Base-by-base conservation (phyloP, 1,140 invertebrate species). In the Trichogramma pretiosum region DNA sequence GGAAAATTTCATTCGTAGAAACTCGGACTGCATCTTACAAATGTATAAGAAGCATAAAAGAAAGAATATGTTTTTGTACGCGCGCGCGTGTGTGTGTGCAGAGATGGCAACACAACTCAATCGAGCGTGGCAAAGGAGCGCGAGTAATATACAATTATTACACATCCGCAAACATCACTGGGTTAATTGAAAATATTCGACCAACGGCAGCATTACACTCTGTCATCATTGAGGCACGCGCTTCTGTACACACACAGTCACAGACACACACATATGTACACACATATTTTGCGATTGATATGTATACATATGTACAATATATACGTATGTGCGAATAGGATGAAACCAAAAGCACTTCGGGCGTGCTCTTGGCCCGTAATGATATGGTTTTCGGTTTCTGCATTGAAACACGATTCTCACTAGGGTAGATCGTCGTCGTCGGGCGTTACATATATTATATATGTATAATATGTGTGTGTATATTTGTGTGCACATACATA, bases 311-410 rank as follows among this genome's bases (percentile, higher is more conserved):
- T 17, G 14, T 36, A 36, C 8, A 36, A 23, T 3, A 38, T 3
- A 11, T 2, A 13, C 36, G 19, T n/a, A n/a, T 13, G 21, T 3
- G 14, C 14, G 34, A 16, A 11, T 18, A 18, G 17, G 26, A 19
- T n/a, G 28, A 21, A 32, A 38, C 19, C 11, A 14, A n/a, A 40
- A 21, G 28, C 37, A 26, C 23, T 10, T 16, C 34, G 11, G 36
- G 38, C 46, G 38, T 18, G 45, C 30, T 36, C n/a, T n/a, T 36
- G 18, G 40, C 40, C 22, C 18, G 59, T 67, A 67, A 68, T 67
- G 61, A 67, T 63, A 67, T 61, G 64, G 67, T 69, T 69, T 69
- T 65, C 65, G 67, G 64, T 69, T 69, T 67, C 65, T 60, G 62
- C 63, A 63, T 67, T 69, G 66, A 67, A 69, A 69, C 60, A 64